Evolutionary conservation across 2,888 invertebrate species (phyloP).

Genomic region (Amiota minor): DNA sequence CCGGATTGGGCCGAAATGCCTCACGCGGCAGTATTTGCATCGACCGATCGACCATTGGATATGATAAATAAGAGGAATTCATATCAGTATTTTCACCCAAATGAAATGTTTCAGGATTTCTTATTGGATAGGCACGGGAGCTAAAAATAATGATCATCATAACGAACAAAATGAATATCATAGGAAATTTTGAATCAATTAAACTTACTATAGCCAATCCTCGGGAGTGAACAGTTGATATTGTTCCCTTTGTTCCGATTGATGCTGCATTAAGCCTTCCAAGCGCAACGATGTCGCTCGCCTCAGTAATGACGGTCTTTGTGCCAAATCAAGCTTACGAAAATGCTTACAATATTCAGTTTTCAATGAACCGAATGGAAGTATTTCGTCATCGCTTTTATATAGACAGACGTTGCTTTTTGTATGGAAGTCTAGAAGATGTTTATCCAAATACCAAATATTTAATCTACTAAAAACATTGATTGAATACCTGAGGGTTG

Average conservation of each 20-base stretch:
- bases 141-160: constrained; percentile 47
- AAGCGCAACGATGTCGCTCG: constrained; percentile 70
- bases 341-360: constrained; percentile 64
- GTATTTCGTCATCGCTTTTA: constrained; percentile 61
- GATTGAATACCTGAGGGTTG: constrained; percentile 58
- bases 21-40: constrained; percentile 68
- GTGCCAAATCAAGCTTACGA: constrained; percentile 44
- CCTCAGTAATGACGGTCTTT: constrained; percentile 58
- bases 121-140: constrained; percentile 65
- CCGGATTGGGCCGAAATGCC: constrained; percentile 60
- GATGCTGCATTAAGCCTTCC: constrained; percentile 70
- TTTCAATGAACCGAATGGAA: constrained; percentile 64
- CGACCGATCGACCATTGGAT: constrained; percentile 67
- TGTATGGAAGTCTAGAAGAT: constrained; percentile 57
- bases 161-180: background rate
- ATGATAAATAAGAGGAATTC: constrained; percentile 69
- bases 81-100: constrained; percentile 53
- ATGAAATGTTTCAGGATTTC: constrained; percentile 66
- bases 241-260: constrained; percentile 70
- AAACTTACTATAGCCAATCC: constrained; percentile 65
- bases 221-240: constrained; percentile 71
- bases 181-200: background rate
- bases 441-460: constrained; percentile 3
- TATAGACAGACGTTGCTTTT: constrained; percentile 67
- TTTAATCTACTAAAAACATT: background rate